Percentiles rank a stretch among this genome's conserved stretches.
These are phyloP conservation scores for Sebastiscus albofasciatus DNA, from an alignment of 2,797 vertebrate species.

Conservation along the genomic window DNA sequence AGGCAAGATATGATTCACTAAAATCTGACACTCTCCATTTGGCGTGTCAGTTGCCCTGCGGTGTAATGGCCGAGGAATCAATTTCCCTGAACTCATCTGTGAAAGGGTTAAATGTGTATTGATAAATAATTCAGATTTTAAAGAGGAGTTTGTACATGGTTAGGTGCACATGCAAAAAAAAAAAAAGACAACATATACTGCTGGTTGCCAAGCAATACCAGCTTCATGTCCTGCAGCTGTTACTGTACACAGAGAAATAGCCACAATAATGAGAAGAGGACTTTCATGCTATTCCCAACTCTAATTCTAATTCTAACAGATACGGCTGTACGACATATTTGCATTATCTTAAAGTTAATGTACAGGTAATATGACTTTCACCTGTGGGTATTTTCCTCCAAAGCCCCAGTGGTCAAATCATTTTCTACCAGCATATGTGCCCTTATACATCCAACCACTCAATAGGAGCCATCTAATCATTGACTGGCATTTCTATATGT, in stretches of 20 bases:
- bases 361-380: conserved; percentile 21
- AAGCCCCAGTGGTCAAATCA: conserved; percentile 7
- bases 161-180: conserved; percentile 3
- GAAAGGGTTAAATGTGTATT: conserved; percentile 13
- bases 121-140: conserved; percentile 17
- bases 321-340: conserved; percentile 23
- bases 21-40: background rate
- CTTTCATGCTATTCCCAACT: conserved; percentile 9
- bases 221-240: conserved; percentile 18
- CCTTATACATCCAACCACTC: conserved; percentile 2
- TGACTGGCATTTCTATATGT: conserved; percentile 69
- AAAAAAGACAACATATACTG: background rate
- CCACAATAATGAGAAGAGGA: conserved; percentile 1
- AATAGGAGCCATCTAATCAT: conserved; percentile 53
- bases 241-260: background rate
- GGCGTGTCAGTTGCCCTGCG: conserved; percentile 8
- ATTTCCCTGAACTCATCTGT: background rate
- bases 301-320: conserved; percentile 12
- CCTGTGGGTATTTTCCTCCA: conserved; percentile 12
- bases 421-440: conserved; percentile 22
- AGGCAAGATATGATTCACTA: background rate
- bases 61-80: background rate
- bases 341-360: conserved; percentile 21
- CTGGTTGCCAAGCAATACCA: conserved; percentile 35
- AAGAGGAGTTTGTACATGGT: background rate